phyloP scores from a whole-genome alignment of 2,797 vertebrate species.

The Sandelia bainsii region DNA sequence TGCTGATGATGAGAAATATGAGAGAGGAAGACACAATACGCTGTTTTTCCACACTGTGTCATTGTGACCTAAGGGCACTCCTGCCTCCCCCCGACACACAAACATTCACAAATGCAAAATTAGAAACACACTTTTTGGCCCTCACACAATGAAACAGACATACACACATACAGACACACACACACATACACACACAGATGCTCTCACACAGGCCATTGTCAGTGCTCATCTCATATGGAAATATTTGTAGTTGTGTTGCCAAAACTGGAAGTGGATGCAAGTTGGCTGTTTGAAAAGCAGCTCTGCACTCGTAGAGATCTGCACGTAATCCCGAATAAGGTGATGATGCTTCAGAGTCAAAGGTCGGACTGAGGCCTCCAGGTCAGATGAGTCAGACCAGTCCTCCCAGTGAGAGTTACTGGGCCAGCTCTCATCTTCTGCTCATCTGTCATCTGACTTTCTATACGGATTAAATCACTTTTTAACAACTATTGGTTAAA shows the following conservation, averaged over 20 bases:
- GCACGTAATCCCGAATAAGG: conserved; percentile 36
- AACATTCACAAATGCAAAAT: neutral
- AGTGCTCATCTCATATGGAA: conserved; percentile 50
- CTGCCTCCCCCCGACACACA: too few species aligned
- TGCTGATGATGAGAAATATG: conserved; percentile 80
- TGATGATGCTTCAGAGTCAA: conserved; percentile 38
- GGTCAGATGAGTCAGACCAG: conserved; percentile 35
- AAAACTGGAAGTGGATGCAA: conserved; percentile 57
- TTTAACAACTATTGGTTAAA: neutral
- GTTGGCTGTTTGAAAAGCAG: conserved; percentile 41
- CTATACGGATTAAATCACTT: neutral
- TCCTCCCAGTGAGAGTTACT: conserved; percentile 2
- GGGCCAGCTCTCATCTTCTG: neutral
- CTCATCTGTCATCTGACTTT: conserved; percentile 1
- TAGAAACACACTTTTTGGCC: conserved; percentile 7
- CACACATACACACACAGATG: conserved; percentile 16
- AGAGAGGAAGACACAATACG: conserved; percentile 68
- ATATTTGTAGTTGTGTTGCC: conserved; percentile 62
- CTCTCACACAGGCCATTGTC: conserved; percentile 47
- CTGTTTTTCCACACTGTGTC: conserved; percentile 73
- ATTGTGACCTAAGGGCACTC: conserved; percentile 51
- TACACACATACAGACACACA: conserved; percentile 20
- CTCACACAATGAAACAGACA: conserved; percentile 5
- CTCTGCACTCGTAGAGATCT: conserved; percentile 38
- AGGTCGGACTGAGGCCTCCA: conserved; percentile 10